Evolutionary conservation across 2,888 invertebrate species (phyloP).

Genomic region (Synanthedon andrenaeformis): DNA sequence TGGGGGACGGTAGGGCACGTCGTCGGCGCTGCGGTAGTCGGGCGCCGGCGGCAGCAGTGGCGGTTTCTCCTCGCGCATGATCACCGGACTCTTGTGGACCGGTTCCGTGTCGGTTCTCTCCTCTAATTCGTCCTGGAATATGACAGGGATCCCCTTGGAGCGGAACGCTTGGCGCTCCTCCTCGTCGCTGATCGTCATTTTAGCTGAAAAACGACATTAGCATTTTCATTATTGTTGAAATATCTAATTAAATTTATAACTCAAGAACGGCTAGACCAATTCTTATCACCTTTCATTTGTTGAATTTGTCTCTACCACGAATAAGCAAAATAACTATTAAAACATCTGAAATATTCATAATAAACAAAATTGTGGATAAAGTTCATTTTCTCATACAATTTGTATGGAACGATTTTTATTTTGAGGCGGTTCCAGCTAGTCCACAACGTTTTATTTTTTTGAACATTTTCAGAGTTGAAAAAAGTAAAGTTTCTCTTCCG

Average conservation of each 20-base stretch:
- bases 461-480: too few species aligned
- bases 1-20: conserved; percentile 90
- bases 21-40: conserved; percentile 74
- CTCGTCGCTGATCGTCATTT: conserved; percentile 77
- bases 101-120: conserved; percentile 90
- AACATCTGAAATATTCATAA: too few species aligned
- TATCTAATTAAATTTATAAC: conserved; percentile 25
- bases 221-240: not conserved
- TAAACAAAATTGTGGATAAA: too few species aligned
- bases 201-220: conserved; percentile 59
- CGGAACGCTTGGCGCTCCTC: conserved; percentile 87
- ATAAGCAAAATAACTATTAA: too few species aligned
- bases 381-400: too few species aligned
- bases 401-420: too few species aligned
- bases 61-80: conserved; percentile 95
- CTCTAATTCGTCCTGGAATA: conserved; percentile 96
- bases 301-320: too few species aligned
- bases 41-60: conserved; percentile 84
- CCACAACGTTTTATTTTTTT: too few species aligned
- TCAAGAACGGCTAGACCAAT: too few species aligned
- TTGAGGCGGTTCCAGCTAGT: too few species aligned
- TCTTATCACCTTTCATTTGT: too few species aligned
- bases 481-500: too few species aligned
- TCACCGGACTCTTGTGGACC: conserved; percentile 91
- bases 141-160: conserved; percentile 91